Evolutionary conservation across 2,797 vertebrate genomes (phyloP).

Genomic region (Anguilla pacifica): DNA sequence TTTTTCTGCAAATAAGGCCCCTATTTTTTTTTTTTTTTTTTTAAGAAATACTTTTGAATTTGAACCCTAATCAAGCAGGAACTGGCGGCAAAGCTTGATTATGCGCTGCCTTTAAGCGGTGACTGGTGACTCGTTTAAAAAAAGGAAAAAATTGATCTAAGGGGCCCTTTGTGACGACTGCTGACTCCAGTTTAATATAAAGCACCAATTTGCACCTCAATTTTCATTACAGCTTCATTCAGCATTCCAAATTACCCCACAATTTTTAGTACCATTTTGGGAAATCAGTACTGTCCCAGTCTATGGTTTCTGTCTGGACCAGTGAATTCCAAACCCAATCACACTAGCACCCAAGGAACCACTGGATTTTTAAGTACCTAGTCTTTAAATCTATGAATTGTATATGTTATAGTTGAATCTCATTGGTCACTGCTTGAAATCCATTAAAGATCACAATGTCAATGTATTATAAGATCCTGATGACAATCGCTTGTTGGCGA

Average conservation of each 20-base stretch:
- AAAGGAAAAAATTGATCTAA: constrained; percentile 64
- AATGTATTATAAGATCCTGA: background rate
- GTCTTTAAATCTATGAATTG: constrained; percentile 4
- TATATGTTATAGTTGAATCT: background rate
- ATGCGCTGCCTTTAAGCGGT: constrained; percentile 22
- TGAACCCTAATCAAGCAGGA: background rate
- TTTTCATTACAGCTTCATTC: constrained; percentile 60
- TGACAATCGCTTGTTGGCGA: background rate
- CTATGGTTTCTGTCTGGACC: constrained; percentile 6
- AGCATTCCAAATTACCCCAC: constrained; percentile 62
- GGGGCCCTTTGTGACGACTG: constrained; percentile 50
- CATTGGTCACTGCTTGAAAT: background rate
- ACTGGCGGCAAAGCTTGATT: constrained; percentile 5
- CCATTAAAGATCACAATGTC: background rate
- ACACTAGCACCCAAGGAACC: background rate
- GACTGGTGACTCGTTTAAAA: constrained; percentile 63
- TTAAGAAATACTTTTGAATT: constrained; percentile 10
- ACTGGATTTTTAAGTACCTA: constrained; percentile 12
- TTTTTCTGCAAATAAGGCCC: background rate
- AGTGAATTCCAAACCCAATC: background rate
- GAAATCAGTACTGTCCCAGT: constrained; percentile 25
- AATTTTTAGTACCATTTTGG: constrained; percentile 64
- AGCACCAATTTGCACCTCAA: constrained; percentile 63
- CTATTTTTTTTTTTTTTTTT: background rate
- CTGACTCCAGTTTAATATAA: constrained; percentile 71